Evolutionary conservation across 2,888 invertebrate species (phyloP).

Genomic region (Gonocerus acuteangulatus): DNA sequence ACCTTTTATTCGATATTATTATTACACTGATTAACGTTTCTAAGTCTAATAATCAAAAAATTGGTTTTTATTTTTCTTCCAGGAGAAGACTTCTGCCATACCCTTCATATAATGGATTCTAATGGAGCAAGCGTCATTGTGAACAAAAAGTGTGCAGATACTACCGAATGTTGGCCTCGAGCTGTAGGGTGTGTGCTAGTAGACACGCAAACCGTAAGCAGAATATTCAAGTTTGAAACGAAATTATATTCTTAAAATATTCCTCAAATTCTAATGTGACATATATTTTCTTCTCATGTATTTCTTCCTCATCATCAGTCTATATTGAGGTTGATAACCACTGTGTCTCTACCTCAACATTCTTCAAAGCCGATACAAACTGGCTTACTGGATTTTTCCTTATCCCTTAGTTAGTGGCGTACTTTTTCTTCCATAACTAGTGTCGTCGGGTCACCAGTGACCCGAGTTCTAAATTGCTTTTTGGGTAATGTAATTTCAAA

Average conservation of each 20-base stretch:
- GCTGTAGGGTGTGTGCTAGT: conserved; percentile 55
- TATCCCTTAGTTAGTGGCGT: too few relatives aligned
- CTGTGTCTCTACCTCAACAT: too few relatives aligned
- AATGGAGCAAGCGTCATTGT: conserved; percentile 56
- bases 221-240: not conserved
- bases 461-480: too few relatives aligned
- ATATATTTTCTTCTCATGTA: not conserved
- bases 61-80: conserved; percentile 34
- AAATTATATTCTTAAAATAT: not conserved
- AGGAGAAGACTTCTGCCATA: conserved; percentile 56
- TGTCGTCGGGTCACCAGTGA: too few relatives aligned
- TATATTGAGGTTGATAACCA: not conserved
- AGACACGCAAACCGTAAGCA: conserved; percentile 52
- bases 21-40: too few relatives aligned
- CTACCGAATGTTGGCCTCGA: conserved; percentile 52
- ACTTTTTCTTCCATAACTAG: too few relatives aligned
- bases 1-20: too few relatives aligned
- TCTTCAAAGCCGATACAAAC: too few relatives aligned
- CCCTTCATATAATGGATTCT: conserved; percentile 56
- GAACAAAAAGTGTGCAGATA: conserved; percentile 56
- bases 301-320: too few relatives aligned
- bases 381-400: too few relatives aligned
- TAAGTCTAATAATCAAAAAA: too few relatives aligned
- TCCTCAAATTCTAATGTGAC: not conserved
- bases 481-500: too few relatives aligned